Base-by-base conservation (phyloP, 2,113 vertebrate genomes). In the Thunnus maccoyii region DNA sequence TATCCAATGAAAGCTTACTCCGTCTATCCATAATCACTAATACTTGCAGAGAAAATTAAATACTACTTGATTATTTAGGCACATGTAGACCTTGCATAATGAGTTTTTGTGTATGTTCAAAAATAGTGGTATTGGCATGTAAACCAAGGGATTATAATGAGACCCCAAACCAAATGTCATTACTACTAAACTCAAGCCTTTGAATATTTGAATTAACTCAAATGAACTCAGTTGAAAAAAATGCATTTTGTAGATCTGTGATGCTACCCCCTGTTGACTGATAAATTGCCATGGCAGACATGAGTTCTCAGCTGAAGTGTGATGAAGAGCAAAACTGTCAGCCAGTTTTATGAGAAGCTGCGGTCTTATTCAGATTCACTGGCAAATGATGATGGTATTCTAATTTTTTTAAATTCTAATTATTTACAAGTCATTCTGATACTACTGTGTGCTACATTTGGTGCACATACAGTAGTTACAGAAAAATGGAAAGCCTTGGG, bases 221-320 rank as follows among this genome's bases (percentile, higher is more conserved):
- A 62, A 41, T 65, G 62, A 51, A 46, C 41, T 70, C 32, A 63
- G 41, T 61, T 58, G 18, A 72, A 64, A 25, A 62, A 27, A 54
- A 50, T 57, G 17, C 7, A 47, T 51, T 78, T 41, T 57, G 30
- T 57, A 2, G 44, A 65, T 60, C 41, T 76, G 77, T 51, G 25
- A 62, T 50, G 60, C 54, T 17, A n/a, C 51, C 65, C 76, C 65
- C 66, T 64, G 61, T 15, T 44, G 54, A 70, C 56, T 51, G 60
- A 61, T 57, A 83, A 63, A 80, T 61, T 77, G 68, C 30, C 41
- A 77, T 77, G 65, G 81, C 72, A 83, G 82, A 60, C 30, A 47
- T 50, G 22, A 55, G n/a, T 57, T 85, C 20, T 36, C 62, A 65
- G 61, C 62, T 64, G 27, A 80, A 62, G 58, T 74, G 57, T 32